phyloP scores from a whole-genome alignment of 2,888 invertebrate species.

The Tetanocera ferruginea region DNA sequence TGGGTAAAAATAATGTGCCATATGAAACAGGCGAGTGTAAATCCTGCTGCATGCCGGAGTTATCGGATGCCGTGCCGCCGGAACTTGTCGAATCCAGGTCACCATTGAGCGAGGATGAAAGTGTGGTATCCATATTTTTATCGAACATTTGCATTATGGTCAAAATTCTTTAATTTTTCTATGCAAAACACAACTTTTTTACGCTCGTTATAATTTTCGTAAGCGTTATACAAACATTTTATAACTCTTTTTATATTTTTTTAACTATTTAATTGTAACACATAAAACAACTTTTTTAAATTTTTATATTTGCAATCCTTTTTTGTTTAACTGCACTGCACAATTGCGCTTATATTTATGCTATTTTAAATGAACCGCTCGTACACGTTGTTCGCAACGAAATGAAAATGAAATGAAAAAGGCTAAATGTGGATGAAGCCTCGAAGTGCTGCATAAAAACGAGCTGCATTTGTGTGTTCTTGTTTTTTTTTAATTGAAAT shows the following conservation, averaged over 20 bases:
- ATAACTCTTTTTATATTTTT: background rate
- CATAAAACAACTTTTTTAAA: background rate
- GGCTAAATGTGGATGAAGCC: slow-evolving; percentile 10
- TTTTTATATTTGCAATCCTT: background rate
- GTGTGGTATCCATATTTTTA: slow-evolving; percentile 65
- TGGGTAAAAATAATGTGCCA: slow-evolving; percentile 65
- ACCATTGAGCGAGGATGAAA: slow-evolving; percentile 64
- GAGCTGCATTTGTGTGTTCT: background rate
- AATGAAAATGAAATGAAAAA: slow-evolving; percentile 22
- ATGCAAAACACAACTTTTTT: background rate
- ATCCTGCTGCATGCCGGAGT: slow-evolving; percentile 65
- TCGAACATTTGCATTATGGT: slow-evolving; percentile 60
- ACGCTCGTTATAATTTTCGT: background rate
- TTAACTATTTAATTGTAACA: background rate
- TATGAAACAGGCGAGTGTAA: slow-evolving; percentile 66
- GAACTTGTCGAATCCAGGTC: slow-evolving; percentile 69
- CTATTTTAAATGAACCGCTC: slow-evolving; percentile 13
- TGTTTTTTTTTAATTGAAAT: background rate
- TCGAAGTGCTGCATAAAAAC: background rate
- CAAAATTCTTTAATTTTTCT: background rate
- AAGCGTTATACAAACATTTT: background rate
- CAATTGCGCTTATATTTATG: background rate
- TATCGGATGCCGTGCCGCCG: slow-evolving; percentile 68
- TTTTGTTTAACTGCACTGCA: background rate
- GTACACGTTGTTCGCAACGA: slow-evolving; percentile 27